These are phyloP conservation scores for Chiloscyllium plagiosum DNA, from an alignment of 2,113 vertebrate genomes.

Conservation along the genomic window DNA sequence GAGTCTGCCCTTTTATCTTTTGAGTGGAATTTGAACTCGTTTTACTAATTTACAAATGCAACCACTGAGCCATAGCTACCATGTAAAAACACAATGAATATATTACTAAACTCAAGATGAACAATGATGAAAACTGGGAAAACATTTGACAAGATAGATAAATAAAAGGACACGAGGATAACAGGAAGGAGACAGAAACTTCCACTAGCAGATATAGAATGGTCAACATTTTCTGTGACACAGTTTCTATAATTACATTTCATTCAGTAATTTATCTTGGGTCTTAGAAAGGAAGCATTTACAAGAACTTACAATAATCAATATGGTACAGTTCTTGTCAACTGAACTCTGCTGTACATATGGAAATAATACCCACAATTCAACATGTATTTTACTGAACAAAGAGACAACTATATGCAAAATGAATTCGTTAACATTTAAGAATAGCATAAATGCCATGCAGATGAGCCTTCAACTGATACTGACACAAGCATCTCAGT, in stretches of 20 bases:
- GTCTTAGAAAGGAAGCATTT: background rate
- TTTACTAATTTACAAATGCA: background rate
- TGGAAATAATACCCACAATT: background rate
- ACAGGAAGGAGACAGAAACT: background rate
- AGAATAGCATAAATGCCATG: background rate
- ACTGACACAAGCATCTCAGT: background rate
- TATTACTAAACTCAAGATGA: background rate
- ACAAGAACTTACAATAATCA: background rate
- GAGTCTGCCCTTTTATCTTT: background rate
- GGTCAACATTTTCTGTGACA: background rate
- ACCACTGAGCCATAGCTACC: background rate
- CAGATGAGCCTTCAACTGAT: background rate
- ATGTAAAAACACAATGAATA: background rate
- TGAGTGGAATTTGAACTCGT: background rate
- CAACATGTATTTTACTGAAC: background rate
- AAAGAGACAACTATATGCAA: conserved; percentile 5
- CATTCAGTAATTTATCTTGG: background rate
- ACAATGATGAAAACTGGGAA: background rate
- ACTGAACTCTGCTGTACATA: background rate
- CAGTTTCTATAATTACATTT: background rate
- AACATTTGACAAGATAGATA: background rate
- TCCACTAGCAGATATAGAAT: background rate
- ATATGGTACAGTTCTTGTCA: background rate
- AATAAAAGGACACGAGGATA: background rate
- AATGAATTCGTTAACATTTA: background rate